These are phyloP conservation scores for Adelges cooleyi DNA, from an alignment of 1,140 invertebrate species.

Conservation along the genomic window DNA sequence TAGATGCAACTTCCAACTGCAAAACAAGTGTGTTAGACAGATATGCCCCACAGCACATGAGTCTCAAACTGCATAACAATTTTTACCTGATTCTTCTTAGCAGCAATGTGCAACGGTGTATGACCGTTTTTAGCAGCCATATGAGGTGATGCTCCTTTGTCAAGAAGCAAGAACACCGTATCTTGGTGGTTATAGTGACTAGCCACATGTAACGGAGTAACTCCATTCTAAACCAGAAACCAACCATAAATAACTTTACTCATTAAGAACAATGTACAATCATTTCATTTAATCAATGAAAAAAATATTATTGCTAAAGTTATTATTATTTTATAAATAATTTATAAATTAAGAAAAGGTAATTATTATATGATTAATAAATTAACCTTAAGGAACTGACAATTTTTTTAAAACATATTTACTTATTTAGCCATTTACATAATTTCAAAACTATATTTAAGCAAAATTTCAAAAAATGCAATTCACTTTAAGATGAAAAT, in stretches of 20 bases:
- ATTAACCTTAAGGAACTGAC: no score
- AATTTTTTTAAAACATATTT: no score
- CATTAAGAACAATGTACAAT: no score
- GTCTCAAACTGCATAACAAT: slow-evolving; percentile 5
- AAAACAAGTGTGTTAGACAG: slow-evolving; percentile 18
- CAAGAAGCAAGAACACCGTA: slow-evolving; percentile 78
- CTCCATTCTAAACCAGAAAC: slow-evolving; percentile 58
- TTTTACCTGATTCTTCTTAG: slow-evolving; percentile 88
- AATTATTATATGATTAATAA: no score
- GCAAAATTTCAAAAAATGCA: no score
- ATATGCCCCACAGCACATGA: slow-evolving; percentile 4
- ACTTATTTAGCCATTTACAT: no score
- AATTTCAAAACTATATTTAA: no score
- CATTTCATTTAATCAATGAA: no score
- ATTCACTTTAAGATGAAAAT: no score
- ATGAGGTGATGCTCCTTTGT: slow-evolving; percentile 90
- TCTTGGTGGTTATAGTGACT: slow-evolving; percentile 95
- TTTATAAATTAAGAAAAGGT: no score
- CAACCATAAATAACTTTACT: slow-evolving; percentile 13
- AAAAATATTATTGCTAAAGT: no score
- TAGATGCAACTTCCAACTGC: slow-evolving; percentile 79
- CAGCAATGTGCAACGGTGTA: slow-evolving; percentile 94
- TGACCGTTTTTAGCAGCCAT: slow-evolving; percentile 96
- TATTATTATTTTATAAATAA: no score
- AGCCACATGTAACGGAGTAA: slow-evolving; percentile 94